Evolutionary conservation across 1,140 invertebrate genomes (phyloP), one percentile per base, ranked within the genome.

Genomic region (Cydia fagiglandana): DNA sequence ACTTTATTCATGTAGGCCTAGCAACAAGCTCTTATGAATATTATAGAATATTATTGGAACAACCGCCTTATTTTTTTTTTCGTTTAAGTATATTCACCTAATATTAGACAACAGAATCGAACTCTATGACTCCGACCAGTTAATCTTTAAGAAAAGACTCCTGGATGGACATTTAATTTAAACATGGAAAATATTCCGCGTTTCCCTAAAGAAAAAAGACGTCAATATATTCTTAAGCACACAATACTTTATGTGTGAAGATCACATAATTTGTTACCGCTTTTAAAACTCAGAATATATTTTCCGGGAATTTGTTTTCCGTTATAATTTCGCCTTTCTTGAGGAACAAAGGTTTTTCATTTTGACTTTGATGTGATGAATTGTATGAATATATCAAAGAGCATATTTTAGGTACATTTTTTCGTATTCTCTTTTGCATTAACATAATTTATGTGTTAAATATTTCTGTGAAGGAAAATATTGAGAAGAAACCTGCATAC

Each of bases 351-450:
- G 56, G 20, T 24, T 61, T 61, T 61, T 10, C 56, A 61, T 24
- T 61, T 24, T 61, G 56, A 61, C 56, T 61, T 61, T 61, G 56
- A 61, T 61, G 56, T 24, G 17, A 61, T 61, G 56, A 61, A 61
- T 61, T 61, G 20, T 61, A 1, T 24, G 20, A 61, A 61, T 24
- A 61, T 24, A 61, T 61, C 17, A 61, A 61, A 61, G 56, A 61
- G 20, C 9, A 61, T 61, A 17, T 7, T 20, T 61, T 10, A 12
- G 45, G 13, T 47, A 2, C 15, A 10, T 5, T 61, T n/a, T 61
- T 61, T 61, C n/a, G 20, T 10, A 20, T 61, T 24, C 20, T 10
- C 56, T 10, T 24, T 10, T 61, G 7, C 6, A 24, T 61, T 24
- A 24, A 24, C 56, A 61, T 61, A 61, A 20, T 20, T 24, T 61